These are phyloP conservation scores for Megastigmus dorsalis DNA, from an alignment of 2,888 invertebrate species.

Conservation along the genomic window DNA sequence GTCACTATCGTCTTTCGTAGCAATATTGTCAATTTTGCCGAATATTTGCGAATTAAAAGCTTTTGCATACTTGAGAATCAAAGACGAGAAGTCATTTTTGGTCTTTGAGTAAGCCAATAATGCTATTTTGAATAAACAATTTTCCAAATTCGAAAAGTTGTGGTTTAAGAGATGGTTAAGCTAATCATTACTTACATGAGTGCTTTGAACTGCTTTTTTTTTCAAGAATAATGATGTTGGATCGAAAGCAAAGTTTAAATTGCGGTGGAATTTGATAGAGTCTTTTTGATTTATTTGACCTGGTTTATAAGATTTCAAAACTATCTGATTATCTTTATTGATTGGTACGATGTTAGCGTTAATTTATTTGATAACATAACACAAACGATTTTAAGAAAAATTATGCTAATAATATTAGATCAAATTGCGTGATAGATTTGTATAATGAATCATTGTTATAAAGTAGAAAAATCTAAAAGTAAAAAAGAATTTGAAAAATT, in stretches of 20 bases:
- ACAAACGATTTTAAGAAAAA: constrained; percentile 21
- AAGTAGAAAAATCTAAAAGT: constrained; percentile 45
- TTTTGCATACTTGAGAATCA: neutral
- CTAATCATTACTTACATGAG: neutral
- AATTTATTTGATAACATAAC: constrained; percentile 34
- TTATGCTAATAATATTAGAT: constrained; percentile 34
- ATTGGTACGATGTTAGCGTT: constrained; percentile 23
- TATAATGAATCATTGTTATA: constrained; percentile 46
- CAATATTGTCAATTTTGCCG: too few relatives aligned
- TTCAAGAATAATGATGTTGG: constrained; percentile 15
- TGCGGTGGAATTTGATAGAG: constrained; percentile 2
- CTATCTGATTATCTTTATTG: constrained; percentile 29
- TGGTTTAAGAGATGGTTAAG: constrained; percentile 1
- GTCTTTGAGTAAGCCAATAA: constrained; percentile 36
- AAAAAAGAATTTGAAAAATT: constrained; percentile 38
- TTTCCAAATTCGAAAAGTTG: constrained; percentile 7
- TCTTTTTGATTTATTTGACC: constrained; percentile 26
- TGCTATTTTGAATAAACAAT: constrained; percentile 1
- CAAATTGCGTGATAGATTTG: constrained; percentile 34
- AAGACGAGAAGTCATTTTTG: constrained; percentile 1
- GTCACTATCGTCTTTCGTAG: too few relatives aligned
- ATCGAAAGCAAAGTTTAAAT: neutral
- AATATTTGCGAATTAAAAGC: constrained; percentile 12
- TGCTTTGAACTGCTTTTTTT: constrained; percentile 16
- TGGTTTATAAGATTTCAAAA: constrained; percentile 24